Conservation (phyloP, 2,113 vertebrate species). For the Pterophyllum scalare region DNA sequence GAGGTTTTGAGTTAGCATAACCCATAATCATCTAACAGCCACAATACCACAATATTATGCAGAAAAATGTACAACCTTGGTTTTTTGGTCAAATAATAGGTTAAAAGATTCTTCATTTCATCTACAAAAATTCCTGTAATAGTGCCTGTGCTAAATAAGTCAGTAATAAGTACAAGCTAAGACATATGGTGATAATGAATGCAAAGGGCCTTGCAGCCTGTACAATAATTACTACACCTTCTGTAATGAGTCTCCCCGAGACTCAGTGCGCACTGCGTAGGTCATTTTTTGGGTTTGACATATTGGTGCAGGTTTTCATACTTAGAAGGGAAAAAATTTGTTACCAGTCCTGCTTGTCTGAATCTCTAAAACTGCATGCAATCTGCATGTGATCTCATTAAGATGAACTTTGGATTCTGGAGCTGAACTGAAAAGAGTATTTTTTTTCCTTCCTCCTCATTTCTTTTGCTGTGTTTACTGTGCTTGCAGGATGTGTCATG, state of each 20-base stretch:
- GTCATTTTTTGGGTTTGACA: neutral
- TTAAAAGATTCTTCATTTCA: neutral
- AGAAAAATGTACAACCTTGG: neutral
- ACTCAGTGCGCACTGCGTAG: neutral
- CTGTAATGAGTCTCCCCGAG: constrained; percentile 24
- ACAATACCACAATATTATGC: neutral
- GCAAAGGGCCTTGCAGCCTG: neutral
- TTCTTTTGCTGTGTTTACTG: neutral
- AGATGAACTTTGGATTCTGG: neutral
- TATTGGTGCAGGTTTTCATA: neutral
- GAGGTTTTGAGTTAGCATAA: neutral
- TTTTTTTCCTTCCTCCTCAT: neutral
- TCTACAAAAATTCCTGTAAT: neutral
- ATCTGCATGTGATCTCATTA: neutral
- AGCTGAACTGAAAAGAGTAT: constrained; percentile 29
- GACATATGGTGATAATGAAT: neutral
- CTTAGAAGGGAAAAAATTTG: neutral
- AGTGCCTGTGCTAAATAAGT: neutral
- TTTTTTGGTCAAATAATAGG: neutral
- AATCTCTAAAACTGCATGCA: neutral
- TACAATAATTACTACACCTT: neutral
- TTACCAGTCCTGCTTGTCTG: neutral
- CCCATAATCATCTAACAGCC: neutral
- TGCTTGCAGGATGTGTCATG: constrained; percentile 2
- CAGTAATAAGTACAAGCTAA: neutral